These are phyloP conservation scores for Sus scrofa DNA, from an alignment of 2,113 vertebrate genomes.

Conservation along the genomic window T2T-Sscrofa CM000829.6:62766001-62766500, in stretches of 20 bases:
- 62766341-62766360: slow-evolving; percentile 35
- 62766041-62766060: slow-evolving; percentile 5
- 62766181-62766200: neutral
- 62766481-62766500: neutral
- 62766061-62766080: neutral
- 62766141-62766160: slow-evolving; percentile 40
- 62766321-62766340: slow-evolving; percentile 15
- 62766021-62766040: neutral
- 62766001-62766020: neutral
- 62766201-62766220: neutral
- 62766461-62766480: neutral
- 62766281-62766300: neutral
- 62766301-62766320: slow-evolving; percentile 31
- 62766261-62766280: neutral
- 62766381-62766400: neutral
- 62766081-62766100: slow-evolving; percentile 7
- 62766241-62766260: slow-evolving; percentile 1
- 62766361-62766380: neutral
- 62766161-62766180: neutral
- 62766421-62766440: neutral
- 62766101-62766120: neutral
- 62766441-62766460: neutral
- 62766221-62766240: neutral
- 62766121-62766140: neutral
- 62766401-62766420: neutral